Conservation (phyloP, 2,113 vertebrate genomes). For the Budorcas taxicolor region DNA sequence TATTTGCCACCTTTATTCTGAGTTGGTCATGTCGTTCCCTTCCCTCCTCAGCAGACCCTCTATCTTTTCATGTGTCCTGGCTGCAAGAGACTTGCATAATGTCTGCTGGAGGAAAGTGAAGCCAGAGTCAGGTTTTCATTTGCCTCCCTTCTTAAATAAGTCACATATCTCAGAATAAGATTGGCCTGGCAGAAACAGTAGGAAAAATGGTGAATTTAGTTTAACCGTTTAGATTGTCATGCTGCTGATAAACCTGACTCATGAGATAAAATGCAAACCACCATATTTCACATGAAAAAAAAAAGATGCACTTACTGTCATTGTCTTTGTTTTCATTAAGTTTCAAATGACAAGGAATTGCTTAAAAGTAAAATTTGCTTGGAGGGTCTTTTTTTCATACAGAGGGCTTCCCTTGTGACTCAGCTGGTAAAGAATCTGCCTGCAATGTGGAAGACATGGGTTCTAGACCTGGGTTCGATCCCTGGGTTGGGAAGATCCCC, state of each 20-base stretch:
- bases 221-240: not conserved
- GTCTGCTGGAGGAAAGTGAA: not conserved
- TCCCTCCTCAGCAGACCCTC: not conserved
- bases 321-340: not conserved
- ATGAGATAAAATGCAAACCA: not conserved
- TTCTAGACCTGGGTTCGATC: not conserved
- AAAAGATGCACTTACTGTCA: not conserved
- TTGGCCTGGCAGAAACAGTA: not conserved
- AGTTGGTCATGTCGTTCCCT: not conserved
- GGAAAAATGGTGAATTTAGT: not conserved
- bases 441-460: not conserved
- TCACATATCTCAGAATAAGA: not conserved
- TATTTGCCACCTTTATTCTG: not conserved
- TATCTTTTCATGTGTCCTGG: rapidly evolving
- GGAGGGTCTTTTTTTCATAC: not conserved
- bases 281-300: not conserved
- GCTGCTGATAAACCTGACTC: not conserved
- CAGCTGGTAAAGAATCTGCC: not conserved
- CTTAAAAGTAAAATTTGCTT: not conserved
- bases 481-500: not conserved
- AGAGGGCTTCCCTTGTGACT: not conserved
- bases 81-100: not conserved
- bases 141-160: not conserved
- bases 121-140: not conserved
- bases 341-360: not conserved